A percentile compares a stretch with the other conserved stretches of the same genome.
These are phyloP conservation scores for Nematostella vectensis DNA, from an alignment of 92 coral and sea anemone genomes.

Conservation along the genomic window DNA sequence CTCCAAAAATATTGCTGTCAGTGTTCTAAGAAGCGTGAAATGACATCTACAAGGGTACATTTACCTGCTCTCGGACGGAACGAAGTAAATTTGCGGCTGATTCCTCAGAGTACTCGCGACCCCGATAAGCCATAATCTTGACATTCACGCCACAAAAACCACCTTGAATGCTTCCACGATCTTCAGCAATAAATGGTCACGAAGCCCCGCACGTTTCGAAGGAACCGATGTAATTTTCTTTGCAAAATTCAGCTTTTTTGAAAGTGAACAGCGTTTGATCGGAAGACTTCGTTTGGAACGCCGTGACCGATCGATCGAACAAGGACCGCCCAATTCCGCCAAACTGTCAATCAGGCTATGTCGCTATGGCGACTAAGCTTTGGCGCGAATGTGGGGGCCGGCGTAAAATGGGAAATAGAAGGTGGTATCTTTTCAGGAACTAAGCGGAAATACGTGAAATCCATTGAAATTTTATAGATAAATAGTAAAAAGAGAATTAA, in stretches of 20 bases:
- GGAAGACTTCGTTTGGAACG: background rate
- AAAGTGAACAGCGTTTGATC: slow-evolving; percentile 28
- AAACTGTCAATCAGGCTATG: background rate
- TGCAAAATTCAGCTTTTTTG: slow-evolving; percentile 15
- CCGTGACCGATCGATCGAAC: slow-evolving; percentile 1
- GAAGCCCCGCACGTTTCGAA: slow-evolving; percentile 4
- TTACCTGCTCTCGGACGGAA: slow-evolving; percentile 88
- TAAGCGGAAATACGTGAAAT: too few relatives aligned
- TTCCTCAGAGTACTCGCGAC: slow-evolving; percentile 64
- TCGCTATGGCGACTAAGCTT: too few relatives aligned
- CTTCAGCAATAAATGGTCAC: slow-evolving; percentile 5
- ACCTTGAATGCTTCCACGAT: slow-evolving; percentile 5
- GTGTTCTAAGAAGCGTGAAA: too few relatives aligned
- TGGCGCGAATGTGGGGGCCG: too few relatives aligned
- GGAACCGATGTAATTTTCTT: slow-evolving; percentile 2
- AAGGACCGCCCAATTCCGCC: background rate
- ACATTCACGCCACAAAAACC: slow-evolving; percentile 5
- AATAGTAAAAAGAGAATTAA: too few relatives aligned
- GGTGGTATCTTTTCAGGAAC: too few relatives aligned
- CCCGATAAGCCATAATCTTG: slow-evolving; percentile 46
- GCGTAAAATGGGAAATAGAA: too few relatives aligned
- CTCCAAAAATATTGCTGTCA: too few relatives aligned
- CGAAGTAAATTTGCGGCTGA: slow-evolving; percentile 69
- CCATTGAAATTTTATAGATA: too few relatives aligned
- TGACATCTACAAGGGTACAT: slow-evolving; percentile 1